phyloP scores from a whole-genome alignment of 1,140 invertebrate species.

The Odontomachus brunneus region DNA sequence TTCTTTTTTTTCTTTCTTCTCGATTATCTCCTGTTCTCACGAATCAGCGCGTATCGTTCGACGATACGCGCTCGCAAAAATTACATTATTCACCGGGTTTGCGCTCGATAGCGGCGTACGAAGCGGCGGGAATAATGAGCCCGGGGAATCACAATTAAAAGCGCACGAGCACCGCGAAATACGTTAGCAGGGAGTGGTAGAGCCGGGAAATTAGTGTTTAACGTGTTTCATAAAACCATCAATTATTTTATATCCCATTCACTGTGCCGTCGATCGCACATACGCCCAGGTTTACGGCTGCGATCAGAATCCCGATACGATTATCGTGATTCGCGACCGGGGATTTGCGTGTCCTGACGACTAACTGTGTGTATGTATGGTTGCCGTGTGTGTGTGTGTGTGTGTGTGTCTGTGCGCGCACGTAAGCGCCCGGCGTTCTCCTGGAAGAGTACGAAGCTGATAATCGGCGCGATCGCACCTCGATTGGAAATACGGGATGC shows the following conservation, averaged over 20 bases:
- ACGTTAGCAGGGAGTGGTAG: background rate
- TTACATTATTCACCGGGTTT: no score
- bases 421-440: background rate
- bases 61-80: no score
- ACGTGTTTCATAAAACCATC: background rate
- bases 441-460: background rate
- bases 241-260: slow-evolving; percentile 13
- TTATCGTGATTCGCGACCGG: background rate
- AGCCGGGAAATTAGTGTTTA: slow-evolving; percentile 2
- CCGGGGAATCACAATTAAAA: no score
- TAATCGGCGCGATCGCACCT: background rate
- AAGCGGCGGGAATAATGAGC: no score
- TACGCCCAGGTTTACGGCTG: background rate
- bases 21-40: background rate
- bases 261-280: background rate
- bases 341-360: background rate
- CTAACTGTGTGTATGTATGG: no score
- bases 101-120: no score
- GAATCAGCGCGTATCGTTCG: no score
- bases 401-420: no score
- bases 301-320: background rate
- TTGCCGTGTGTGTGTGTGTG: no score
- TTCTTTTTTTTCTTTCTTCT: background rate
- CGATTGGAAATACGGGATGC: slow-evolving; percentile 7
- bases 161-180: background rate